A percentile compares a stretch with the other conserved stretches of the same genome.
These are phyloP conservation scores for Cataglyphis rosenhaueri DNA, from an alignment of 2,888 invertebrate genomes.

Conservation along the genomic window DNA sequence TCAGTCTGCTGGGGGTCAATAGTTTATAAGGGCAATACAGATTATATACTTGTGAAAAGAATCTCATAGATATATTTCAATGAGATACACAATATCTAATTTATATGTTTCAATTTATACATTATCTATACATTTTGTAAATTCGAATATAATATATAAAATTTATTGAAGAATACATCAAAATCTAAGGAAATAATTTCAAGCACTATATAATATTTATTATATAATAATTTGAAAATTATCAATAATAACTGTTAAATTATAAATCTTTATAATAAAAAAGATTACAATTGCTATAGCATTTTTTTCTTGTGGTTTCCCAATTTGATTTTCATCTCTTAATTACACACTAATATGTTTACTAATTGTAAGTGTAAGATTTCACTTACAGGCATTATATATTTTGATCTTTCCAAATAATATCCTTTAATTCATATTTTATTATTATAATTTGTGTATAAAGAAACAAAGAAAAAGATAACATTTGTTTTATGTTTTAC, in stretches of 20 bases:
- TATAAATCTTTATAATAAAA: conserved; percentile 1
- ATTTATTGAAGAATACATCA: neutral
- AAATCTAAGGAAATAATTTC: conserved; percentile 7
- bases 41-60: conserved; percentile 79
- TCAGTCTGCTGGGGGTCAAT: conserved; percentile 78
- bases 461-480: neutral
- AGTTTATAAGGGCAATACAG: conserved; percentile 80
- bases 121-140: neutral
- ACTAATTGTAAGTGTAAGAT: neutral
- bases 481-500: conserved; percentile 33
- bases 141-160: neutral
- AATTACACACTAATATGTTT: neutral
- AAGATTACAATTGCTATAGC: neutral
- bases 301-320: neutral
- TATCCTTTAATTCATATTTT: neutral
- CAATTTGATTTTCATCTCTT: neutral
- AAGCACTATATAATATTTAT: neutral
- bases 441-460: neutral
- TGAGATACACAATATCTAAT: neutral
- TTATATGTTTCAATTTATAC: neutral
- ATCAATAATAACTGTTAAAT: neutral
- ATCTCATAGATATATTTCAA: conserved; percentile 63
- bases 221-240: neutral
- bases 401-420: neutral
- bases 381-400: neutral